phyloP scores from a whole-genome alignment of 2,888 invertebrate species.

The Oligia latruncula region DNA sequence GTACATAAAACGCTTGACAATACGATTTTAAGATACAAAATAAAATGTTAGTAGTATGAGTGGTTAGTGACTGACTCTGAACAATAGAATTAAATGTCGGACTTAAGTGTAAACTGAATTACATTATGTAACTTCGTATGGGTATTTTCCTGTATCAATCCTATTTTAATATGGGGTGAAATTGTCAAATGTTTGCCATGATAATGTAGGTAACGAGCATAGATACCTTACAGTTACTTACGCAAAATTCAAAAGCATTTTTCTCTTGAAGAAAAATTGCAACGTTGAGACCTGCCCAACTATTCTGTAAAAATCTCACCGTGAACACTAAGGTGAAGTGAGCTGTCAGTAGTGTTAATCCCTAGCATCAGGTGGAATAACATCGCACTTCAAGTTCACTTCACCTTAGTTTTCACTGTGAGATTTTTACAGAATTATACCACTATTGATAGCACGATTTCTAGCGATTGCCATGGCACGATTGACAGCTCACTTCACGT shows the following conservation, averaged over 20 bases:
- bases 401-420: neutral
- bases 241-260: neutral
- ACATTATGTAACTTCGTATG: slow-evolving; percentile 41
- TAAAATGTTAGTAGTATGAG: slow-evolving; percentile 70
- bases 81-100: slow-evolving; percentile 49
- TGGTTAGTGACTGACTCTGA: slow-evolving; percentile 68
- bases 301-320: neutral
- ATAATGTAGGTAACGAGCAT: neutral
- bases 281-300: neutral
- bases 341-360: neutral
- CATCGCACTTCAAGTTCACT: neutral
- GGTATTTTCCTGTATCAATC: slow-evolving; percentile 50
- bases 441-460: neutral
- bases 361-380: too few relatives aligned
- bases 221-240: neutral
- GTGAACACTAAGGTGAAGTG: neutral
- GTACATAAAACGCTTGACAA: slow-evolving; percentile 90
- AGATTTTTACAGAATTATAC: neutral
- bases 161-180: slow-evolving; percentile 52
- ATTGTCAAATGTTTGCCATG: slow-evolving; percentile 28
- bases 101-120: slow-evolving; percentile 53
- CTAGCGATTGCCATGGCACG: neutral
- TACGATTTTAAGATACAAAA: slow-evolving; percentile 84
- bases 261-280: neutral
- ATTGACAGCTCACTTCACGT: neutral